Evolutionary conservation across 2,797 vertebrate genomes (phyloP).

Genomic region (Lepus oiostolus): DNA sequence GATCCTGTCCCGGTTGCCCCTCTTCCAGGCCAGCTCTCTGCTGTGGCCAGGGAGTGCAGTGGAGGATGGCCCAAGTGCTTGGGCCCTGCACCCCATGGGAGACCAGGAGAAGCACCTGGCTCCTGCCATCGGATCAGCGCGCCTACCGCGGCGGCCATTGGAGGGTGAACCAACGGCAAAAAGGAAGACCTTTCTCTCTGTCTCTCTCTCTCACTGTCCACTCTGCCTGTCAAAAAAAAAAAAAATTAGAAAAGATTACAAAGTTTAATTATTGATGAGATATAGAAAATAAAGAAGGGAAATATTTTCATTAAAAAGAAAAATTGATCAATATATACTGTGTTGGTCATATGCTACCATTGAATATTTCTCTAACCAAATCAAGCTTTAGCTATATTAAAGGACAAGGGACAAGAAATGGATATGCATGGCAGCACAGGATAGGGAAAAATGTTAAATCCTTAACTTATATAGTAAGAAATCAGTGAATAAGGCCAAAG

Average conservation of each 20-base stretch:
- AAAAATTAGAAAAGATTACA: neutral
- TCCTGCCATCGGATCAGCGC: no score
- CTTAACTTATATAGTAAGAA: neutral
- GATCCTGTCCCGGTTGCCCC: no score
- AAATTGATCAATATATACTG: neutral
- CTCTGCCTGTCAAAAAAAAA: no score
- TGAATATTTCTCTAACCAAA: neutral
- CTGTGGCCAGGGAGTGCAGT: no score
- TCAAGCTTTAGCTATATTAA: neutral
- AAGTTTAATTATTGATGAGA: neutral
- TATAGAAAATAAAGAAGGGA: neutral
- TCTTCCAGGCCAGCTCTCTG: no score
- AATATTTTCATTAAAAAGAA: neutral
- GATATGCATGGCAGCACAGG: neutral
- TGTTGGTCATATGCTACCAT: neutral
- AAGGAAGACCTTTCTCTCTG: no score
- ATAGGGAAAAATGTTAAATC: neutral
- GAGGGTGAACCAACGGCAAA: no score
- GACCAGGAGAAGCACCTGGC: no score
- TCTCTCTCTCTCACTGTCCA: no score
- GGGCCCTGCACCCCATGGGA: no score
- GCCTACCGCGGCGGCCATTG: no score
- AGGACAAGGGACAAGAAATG: neutral
- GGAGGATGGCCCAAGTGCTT: no score
- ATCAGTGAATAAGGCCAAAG: neutral